phyloP scores from a whole-genome alignment of 2,888 invertebrate species.

The Drosophila pseudotakahashii region DNA sequence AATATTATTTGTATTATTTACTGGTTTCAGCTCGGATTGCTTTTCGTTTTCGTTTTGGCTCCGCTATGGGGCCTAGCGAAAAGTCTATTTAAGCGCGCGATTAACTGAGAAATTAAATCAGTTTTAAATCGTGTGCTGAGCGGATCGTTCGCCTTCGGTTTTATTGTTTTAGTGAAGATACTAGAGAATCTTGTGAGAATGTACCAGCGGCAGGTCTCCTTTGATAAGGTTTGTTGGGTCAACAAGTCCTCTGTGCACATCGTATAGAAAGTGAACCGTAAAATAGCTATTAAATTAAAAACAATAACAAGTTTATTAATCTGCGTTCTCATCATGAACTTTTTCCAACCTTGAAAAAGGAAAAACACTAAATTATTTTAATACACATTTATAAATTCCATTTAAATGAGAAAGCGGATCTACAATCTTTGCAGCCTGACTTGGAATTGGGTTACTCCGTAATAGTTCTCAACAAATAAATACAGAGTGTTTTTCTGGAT shows the following conservation, averaged over 20 bases:
- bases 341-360: constrained; percentile 29
- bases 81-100: constrained; percentile 77
- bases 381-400: neutral
- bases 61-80: constrained; percentile 40
- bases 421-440: neutral
- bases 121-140: constrained; percentile 57
- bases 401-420: constrained; percentile 35
- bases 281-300: constrained; percentile 17
- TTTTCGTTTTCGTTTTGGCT: constrained; percentile 55
- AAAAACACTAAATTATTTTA: constrained; percentile 3
- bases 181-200: constrained; percentile 53
- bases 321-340: constrained; percentile 22
- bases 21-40: constrained; percentile 52
- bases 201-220: constrained; percentile 81
- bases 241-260: constrained; percentile 10
- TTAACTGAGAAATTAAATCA: constrained; percentile 56
- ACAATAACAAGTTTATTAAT: constrained; percentile 24
- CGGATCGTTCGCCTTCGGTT: constrained; percentile 41
- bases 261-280: constrained; percentile 22
- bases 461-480: constrained; percentile 23
- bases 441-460: constrained; percentile 32
- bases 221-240: constrained; percentile 78
- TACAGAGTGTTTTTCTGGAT: neutral
- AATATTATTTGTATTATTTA: constrained; percentile 48
- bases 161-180: constrained; percentile 11